Percentiles rank a stretch among this genome's conserved stretches.
These are phyloP conservation scores for Tadarida brasiliensis DNA, from an alignment of 2,797 vertebrate genomes.

Conservation along the genomic window DNA sequence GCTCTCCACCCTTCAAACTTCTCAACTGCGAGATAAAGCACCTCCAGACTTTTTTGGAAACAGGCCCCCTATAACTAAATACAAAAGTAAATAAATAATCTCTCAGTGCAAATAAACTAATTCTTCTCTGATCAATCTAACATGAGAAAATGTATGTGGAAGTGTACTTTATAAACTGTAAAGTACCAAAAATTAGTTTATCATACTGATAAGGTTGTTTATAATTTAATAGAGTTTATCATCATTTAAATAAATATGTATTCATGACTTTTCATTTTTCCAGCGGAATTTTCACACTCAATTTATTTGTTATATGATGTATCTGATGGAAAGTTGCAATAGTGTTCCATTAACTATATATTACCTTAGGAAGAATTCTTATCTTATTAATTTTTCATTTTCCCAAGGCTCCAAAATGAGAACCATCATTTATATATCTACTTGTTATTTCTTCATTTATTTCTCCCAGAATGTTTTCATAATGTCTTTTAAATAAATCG, in stretches of 20 bases:
- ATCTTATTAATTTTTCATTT: constrained; percentile 22
- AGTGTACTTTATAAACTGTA: not conserved
- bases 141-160: not conserved
- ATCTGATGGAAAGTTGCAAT: not conserved
- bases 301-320: constrained; percentile 19
- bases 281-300: not conserved
- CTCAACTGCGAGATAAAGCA: not conserved
- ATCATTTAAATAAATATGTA: not conserved
- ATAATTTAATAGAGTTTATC: not conserved
- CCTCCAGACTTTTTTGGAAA: not conserved
- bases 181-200: not conserved
- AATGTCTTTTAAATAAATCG: constrained; percentile 7
- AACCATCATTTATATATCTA: not conserved
- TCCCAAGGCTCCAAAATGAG: not conserved
- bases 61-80: not conserved
- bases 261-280: not conserved
- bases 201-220: not conserved
- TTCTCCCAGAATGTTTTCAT: constrained; percentile 27
- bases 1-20: not conserved
- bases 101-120: not conserved
- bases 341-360: not conserved
- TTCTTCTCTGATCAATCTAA: not conserved
- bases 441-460: constrained; percentile 21
- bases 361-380: constrained; percentile 19
- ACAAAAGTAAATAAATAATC: not conserved